Base-by-base conservation (phyloP, 2,797 vertebrate genomes). In the Pteropus rufus region DNA sequence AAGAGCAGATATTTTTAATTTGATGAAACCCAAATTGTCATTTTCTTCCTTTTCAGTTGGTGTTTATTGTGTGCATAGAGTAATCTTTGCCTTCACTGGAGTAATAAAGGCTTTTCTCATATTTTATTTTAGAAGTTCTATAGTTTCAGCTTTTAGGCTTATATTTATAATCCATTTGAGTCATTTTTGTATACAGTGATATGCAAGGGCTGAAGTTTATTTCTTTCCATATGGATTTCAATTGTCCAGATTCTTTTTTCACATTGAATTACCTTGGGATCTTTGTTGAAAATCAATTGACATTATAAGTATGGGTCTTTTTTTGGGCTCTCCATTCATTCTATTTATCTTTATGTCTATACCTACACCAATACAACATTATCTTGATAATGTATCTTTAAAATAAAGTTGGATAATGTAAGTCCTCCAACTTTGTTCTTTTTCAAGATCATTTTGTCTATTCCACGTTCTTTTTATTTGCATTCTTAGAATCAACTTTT, bases 271-370 rank as follows among this genome's bases (percentile, higher is more conserved):
- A 79, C 58, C 12, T 60, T 69, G 67, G 52, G 65, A 21, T 26
- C 10, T 75, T 89, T 75, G 14, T 89, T 90, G 19, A 81, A 96
- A 86, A 89, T 70, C 80, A 92, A 34, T 23, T 81, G 58, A 44
- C 44, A n/a, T 41, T 60, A 12, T 54, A 85, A 67, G 5, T 85
- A 18, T 46, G 29, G 19, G 58, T 81, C 73, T 84, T 23, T 80
- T 81, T 86, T 41, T 15, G 75, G 56, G 26, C 24, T 81, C 60
- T 81, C 46, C 65, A 31, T 82, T 89, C 54, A 60, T 72, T 72
- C 18, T 79, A 9, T 80, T 91, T 89, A 46, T 67, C 62, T 94
- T 76, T 67, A 39, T 73, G 26, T 65, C 76, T 75, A 49, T 58
- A 54, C 11, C 26, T 60, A 58, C 60, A 67, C 7, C 12, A 69